These are phyloP conservation scores for Amblyteles armatorius DNA, from an alignment of 2,888 invertebrate species.

Conservation along the genomic window DNA sequence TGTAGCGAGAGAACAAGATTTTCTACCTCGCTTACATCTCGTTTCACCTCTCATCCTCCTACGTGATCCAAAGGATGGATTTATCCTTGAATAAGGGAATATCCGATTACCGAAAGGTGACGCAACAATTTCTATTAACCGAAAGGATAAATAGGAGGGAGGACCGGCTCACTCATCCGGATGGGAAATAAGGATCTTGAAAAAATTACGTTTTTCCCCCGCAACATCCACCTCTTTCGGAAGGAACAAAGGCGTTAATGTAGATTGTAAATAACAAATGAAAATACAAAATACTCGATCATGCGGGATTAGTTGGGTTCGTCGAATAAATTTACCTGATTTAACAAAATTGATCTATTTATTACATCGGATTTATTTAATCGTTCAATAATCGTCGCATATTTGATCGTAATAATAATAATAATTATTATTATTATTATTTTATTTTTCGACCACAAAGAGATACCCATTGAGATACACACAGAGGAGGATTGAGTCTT, in stretches of 20 bases:
- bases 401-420: neutral
- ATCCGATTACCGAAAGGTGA: slow-evolving; percentile 68
- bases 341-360: neutral
- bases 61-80: slow-evolving; percentile 73
- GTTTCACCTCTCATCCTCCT: slow-evolving; percentile 56
- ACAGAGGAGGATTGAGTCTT: neutral
- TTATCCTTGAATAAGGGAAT: slow-evolving; percentile 73
- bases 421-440: neutral
- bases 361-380: neutral
- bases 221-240: too few species aligned
- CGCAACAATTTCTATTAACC: slow-evolving; percentile 68
- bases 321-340: neutral
- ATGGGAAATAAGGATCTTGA: neutral
- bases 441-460: neutral
- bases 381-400: neutral
- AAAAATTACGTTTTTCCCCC: neutral
- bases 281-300: neutral
- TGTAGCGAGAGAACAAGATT: slow-evolving; percentile 40
- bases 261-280: neutral
- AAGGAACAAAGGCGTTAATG: too few species aligned
- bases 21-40: slow-evolving; percentile 48
- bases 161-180: neutral
- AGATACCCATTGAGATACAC: neutral
- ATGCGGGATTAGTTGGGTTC: neutral
- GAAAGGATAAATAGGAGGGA: slow-evolving; percentile 46